phyloP scores from a whole-genome alignment of 2,113 vertebrate species.

The Uropsilus gracilis region DNA sequence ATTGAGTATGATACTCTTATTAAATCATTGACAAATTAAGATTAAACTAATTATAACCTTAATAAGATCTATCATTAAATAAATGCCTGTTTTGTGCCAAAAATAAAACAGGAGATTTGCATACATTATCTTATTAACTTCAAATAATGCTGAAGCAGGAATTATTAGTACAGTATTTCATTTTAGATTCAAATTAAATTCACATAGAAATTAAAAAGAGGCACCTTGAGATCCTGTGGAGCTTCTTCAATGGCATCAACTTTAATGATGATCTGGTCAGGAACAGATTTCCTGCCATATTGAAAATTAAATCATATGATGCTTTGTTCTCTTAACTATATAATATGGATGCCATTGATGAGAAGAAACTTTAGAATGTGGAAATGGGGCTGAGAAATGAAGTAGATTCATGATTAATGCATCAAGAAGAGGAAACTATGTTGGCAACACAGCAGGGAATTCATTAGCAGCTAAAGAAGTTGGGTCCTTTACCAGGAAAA shows the following conservation, averaged over 20 bases:
- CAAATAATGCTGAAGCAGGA: neutral
- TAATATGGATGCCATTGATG: neutral
- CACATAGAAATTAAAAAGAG: neutral
- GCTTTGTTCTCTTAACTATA: neutral
- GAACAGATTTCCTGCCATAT: neutral
- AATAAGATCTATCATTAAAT: conserved; percentile 45
- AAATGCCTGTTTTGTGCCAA: conserved; percentile 1
- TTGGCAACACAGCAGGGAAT: neutral
- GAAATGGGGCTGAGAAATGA: neutral
- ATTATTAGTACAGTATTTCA: conserved; percentile 4
- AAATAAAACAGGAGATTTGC: conserved; percentile 22
- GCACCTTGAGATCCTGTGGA: neutral
- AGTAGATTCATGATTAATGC: neutral
- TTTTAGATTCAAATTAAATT: neutral
- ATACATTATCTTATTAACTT: conserved; percentile 3
- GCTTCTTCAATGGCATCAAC: neutral
- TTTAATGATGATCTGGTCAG: neutral
- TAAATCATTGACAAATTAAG: conserved; percentile 38
- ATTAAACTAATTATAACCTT: conserved; percentile 42
- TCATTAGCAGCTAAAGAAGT: neutral
- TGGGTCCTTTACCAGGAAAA: neutral
- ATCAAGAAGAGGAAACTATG: neutral
- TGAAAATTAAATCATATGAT: neutral
- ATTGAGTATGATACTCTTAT: neutral
- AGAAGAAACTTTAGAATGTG: neutral